Conservation (phyloP, 2,888 invertebrate species). For the Troilus luridus region DNA sequence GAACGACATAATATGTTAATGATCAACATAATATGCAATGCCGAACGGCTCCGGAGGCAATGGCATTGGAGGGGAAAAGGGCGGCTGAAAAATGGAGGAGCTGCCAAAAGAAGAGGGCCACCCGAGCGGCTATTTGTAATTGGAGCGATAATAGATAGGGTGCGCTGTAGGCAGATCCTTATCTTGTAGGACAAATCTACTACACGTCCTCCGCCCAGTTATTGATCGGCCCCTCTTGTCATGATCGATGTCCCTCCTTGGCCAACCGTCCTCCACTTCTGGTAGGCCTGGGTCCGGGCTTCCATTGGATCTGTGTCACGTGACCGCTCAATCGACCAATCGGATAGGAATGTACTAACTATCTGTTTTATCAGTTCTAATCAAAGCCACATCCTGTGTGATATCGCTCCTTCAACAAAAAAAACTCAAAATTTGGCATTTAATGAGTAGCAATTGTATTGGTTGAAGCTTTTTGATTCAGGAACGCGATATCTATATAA, state of each 20-base stretch:
- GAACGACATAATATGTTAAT: neutral
- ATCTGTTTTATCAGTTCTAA: too few species aligned
- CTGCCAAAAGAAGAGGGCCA: conserved; percentile 14
- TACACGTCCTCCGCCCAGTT: neutral
- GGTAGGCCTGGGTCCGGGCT: neutral
- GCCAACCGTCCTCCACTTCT: neutral
- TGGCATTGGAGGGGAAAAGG: neutral
- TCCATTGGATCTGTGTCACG: too few species aligned
- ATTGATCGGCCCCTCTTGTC: neutral
- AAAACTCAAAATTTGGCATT: too few species aligned
- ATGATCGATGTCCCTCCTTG: conserved; percentile 18
- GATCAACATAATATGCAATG: neutral
- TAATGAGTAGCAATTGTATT: too few species aligned
- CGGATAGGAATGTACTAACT: too few species aligned
- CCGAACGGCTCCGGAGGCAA: neutral
- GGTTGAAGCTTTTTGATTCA: too few species aligned
- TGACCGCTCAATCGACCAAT: too few species aligned
- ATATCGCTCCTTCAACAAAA: too few species aligned
- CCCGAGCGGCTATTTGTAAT: neutral
- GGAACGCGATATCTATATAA: too few species aligned
- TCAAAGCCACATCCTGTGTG: too few species aligned
- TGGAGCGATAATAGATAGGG: conserved; percentile 11
- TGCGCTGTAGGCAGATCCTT: neutral
- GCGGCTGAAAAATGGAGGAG: neutral
- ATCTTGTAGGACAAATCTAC: conserved; percentile 18